Evolutionary conservation across 2,888 invertebrate species (phyloP), one percentile per base, ranked within the genome.

Genomic region (Lochmaea capreae): DNA sequence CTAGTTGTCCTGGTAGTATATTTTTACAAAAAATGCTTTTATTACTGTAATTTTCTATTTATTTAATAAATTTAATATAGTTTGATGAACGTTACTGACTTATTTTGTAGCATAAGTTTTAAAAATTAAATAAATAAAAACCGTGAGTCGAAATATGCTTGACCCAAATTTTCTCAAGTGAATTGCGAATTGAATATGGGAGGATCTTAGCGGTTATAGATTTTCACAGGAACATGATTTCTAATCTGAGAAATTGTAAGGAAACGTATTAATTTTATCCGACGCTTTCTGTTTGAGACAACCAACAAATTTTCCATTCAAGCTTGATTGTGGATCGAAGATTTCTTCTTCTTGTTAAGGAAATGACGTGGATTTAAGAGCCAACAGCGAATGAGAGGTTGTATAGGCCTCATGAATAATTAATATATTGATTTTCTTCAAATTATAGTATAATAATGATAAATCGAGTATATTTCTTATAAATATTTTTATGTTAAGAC

Each of bases 251-350:
- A 73, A 73, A 52, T 65, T 65, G 73, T 73, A 73, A 73, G 73
- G 69, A 73, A 69, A 42, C 61, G 70, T 72, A 74, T 76, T 76
- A 76, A 76, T 76, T 76, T 69, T 69, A 72, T 69, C 72, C 54
- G 26, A 26, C 54, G 57, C 54, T 57, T 70, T 76, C 74, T 76
- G 76, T 63, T 72, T 65, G 71, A 70, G 72, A 76, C 76, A 74
- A 76, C 67, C 74, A 71, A 62, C 61, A 67, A 66, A 62, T 74
- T 73, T 75, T 70, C 75, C 63, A 67, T 75, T 71, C 70, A 65
- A 26, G 10, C 52, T 67, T 63, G 61, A 65, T 74, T 67, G 65
- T 68, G 63, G 22, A 72, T 72, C 57, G 69, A 66, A 67, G 58
- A 72, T 73, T 67, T 65, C 75, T 75, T 67, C 63, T 72, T 66